phyloP scores from a whole-genome alignment of 1,140 invertebrate species.

The Drosophila cardini region DNA sequence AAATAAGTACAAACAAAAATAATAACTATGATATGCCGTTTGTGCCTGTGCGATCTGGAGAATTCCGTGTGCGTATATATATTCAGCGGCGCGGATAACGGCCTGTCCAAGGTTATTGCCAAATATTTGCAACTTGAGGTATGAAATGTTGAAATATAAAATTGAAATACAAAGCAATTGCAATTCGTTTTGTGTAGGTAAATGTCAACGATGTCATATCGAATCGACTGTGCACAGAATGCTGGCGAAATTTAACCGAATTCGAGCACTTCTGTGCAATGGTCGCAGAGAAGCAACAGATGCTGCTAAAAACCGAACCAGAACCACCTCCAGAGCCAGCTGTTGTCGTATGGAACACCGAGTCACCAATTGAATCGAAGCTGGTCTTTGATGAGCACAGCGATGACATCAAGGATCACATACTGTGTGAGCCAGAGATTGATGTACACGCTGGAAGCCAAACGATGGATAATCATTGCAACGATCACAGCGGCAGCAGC shows the following conservation, averaged over 20 bases:
- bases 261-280: conserved; percentile 64
- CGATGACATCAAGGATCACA: conserved; percentile 68
- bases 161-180: neutral
- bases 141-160: neutral
- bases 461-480: neutral
- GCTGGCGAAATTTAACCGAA: conserved; percentile 58
- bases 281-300: conserved; percentile 64
- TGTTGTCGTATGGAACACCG: conserved; percentile 67
- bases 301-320: conserved; percentile 59
- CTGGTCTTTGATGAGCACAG: conserved; percentile 51
- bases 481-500: neutral
- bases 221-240: conserved; percentile 53
- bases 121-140: conserved; percentile 50
- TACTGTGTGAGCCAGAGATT: conserved; percentile 71
- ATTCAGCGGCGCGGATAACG: conserved; percentile 21
- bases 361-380: conserved; percentile 55
- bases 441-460: conserved; percentile 41
- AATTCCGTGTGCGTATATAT: conserved; percentile 26
- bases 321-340: conserved; percentile 63
- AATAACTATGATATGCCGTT: conserved; percentile 45
- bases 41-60: conserved; percentile 49
- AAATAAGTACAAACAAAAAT: neutral
- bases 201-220: conserved; percentile 58
- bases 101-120: conserved; percentile 35
- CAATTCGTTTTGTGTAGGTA: conserved; percentile 9